A percentile compares a stretch with the other conserved stretches of the same genome.
Conservation (phyloP, 2,113 vertebrate genomes). For the Campylomormyrus tamandua region DNA sequence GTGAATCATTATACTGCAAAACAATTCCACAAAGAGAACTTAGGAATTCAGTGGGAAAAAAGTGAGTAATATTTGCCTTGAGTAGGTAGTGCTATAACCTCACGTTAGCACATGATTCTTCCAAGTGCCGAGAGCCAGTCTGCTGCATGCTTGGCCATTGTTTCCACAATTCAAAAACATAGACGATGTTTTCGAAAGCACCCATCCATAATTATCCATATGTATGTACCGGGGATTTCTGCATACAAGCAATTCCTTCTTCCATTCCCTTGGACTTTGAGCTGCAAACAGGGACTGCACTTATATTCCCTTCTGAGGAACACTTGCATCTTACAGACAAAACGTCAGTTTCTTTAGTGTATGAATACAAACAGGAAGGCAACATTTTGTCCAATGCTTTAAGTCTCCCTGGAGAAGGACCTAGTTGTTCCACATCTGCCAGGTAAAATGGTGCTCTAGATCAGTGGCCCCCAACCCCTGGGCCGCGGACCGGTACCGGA, state of each 20-base stretch:
- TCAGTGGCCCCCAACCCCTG: neutral
- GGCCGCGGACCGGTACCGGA: too few species aligned
- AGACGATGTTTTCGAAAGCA: neutral
- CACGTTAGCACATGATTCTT: neutral
- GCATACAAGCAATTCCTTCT: neutral
- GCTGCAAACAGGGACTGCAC: neutral
- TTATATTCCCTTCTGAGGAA: neutral
- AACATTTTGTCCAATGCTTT: neutral
- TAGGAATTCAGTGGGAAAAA: neutral
- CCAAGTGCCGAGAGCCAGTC: neutral
- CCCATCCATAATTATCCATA: neutral
- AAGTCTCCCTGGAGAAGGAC: neutral
- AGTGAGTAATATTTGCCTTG: neutral
- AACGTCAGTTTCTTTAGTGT: neutral
- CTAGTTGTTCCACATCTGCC: neutral
- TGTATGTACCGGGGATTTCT: neutral
- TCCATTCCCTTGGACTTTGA: neutral
- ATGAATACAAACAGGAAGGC: neutral
- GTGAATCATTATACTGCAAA: neutral
- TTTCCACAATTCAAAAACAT: neutral
- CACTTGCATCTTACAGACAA: neutral
- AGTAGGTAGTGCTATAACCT: neutral
- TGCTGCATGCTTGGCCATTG: neutral
- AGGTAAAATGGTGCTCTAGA: neutral
- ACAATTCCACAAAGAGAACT: neutral